Evolutionary conservation across 2,888 invertebrate species (phyloP).

Genomic region (Orthonevra nobilis): DNA sequence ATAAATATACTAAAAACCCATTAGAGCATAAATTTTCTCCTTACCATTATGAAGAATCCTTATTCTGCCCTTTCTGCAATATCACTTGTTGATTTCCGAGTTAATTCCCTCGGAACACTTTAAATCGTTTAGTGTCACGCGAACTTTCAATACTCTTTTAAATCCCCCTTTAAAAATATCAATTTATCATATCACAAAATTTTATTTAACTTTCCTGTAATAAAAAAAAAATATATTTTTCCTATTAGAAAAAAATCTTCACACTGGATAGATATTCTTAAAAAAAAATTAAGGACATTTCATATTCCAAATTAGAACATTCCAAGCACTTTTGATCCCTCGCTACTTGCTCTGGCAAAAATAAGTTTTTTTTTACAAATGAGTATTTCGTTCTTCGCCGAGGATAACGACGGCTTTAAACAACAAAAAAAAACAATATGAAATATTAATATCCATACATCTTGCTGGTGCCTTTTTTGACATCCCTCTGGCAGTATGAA

Average conservation of each 20-base stretch:
- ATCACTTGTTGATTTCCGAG: constrained; percentile 52
- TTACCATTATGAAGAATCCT: constrained; percentile 50
- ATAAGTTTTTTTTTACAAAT: too few species aligned
- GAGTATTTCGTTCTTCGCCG: too few species aligned
- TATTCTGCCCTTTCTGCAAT: background rate
- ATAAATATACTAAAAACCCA: too few species aligned
- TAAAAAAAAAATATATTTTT: constrained; percentile 3
- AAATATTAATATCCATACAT: constrained; percentile 59
- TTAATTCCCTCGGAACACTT: background rate
- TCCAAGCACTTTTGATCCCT: constrained; percentile 36
- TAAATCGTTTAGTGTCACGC: constrained; percentile 1
- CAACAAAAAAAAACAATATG: constrained; percentile 10
- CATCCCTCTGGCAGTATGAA: constrained; percentile 1
- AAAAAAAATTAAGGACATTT: background rate
- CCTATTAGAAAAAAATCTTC: constrained; percentile 8
- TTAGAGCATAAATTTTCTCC: too few species aligned
- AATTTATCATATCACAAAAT: too few species aligned
- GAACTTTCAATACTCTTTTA: background rate
- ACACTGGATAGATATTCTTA: constrained; percentile 2
- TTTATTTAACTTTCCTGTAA: too few species aligned
- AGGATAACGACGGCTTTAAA: constrained; percentile 1
- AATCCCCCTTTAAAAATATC: background rate
- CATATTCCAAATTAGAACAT: constrained; percentile 23
- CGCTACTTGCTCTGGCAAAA: background rate
- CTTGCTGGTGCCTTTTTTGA: constrained; percentile 29